Percentiles rank a stretch among this genome's conserved stretches.
These are phyloP conservation scores for Proisotoma minuta DNA, from an alignment of 2,888 invertebrate genomes.

Conservation along the genomic window DNA sequence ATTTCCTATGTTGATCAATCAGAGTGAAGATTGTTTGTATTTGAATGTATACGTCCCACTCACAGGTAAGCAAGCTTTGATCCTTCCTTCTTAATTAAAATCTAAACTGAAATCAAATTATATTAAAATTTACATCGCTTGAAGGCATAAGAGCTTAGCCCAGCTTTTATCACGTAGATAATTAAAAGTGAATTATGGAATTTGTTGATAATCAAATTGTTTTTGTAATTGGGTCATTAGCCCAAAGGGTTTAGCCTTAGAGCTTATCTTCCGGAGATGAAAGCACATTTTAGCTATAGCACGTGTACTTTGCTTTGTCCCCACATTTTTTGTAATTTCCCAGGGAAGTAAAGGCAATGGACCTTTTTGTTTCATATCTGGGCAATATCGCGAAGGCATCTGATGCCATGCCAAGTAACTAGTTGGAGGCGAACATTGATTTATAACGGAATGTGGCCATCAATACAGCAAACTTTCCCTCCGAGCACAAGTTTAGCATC, in stretches of 20 bases:
- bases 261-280: too few species aligned
- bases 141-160: too few species aligned
- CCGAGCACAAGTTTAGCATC: background rate
- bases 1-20: slow-evolving; percentile 79
- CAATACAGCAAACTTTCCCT: background rate
- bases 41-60: slow-evolving; percentile 94
- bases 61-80: slow-evolving; percentile 65
- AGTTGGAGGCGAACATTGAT: slow-evolving; percentile 7
- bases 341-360: too few species aligned
- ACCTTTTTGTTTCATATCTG: too few species aligned
- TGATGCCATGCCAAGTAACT: background rate
- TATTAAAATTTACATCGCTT: background rate
- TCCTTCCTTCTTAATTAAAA: background rate
- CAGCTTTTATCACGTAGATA: background rate
- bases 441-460: slow-evolving; percentile 13
- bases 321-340: too few species aligned
- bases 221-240: background rate
- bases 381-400: background rate
- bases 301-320: too few species aligned
- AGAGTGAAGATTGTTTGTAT: slow-evolving; percentile 95
- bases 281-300: too few species aligned
- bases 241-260: too few species aligned
- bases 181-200: background rate
- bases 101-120: background rate
- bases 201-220: background rate